Evolutionary conservation across 2,113 vertebrate species (phyloP).

Genomic region (Sturnira hondurensis): DNA sequence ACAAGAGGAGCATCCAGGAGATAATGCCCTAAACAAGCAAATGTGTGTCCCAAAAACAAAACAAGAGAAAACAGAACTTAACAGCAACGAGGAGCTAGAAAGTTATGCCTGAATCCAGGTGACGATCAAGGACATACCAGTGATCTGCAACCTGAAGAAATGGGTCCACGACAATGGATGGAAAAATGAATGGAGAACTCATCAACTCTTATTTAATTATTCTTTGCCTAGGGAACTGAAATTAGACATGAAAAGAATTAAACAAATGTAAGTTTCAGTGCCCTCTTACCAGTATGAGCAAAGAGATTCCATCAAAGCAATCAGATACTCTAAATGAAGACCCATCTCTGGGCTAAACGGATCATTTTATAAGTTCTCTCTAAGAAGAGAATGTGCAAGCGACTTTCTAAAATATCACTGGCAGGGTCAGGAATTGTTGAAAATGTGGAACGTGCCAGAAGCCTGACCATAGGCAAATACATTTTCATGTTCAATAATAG

Average conservation of each 20-base stretch:
- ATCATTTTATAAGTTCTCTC: neutral
- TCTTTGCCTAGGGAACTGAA: neutral
- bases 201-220: neutral
- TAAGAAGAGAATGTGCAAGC: neutral
- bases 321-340: neutral
- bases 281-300: neutral
- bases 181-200: neutral
- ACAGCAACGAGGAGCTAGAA: neutral
- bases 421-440: neutral
- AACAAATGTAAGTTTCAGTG: neutral
- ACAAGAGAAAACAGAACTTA: neutral
- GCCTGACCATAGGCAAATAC: neutral
- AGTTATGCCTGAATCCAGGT: neutral
- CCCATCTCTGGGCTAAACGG: neutral
- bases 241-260: neutral
- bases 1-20: neutral
- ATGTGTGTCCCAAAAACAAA: neutral
- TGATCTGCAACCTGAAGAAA: neutral
- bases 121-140: neutral
- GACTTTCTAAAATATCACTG: neutral
- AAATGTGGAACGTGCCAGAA: neutral
- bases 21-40: neutral
- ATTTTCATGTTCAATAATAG: neutral
- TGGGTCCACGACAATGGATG: neutral
- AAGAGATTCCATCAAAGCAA: neutral